phyloP scores from a whole-genome alignment of 2,888 invertebrate species.

The Willowsia nigromaculata region DNA sequence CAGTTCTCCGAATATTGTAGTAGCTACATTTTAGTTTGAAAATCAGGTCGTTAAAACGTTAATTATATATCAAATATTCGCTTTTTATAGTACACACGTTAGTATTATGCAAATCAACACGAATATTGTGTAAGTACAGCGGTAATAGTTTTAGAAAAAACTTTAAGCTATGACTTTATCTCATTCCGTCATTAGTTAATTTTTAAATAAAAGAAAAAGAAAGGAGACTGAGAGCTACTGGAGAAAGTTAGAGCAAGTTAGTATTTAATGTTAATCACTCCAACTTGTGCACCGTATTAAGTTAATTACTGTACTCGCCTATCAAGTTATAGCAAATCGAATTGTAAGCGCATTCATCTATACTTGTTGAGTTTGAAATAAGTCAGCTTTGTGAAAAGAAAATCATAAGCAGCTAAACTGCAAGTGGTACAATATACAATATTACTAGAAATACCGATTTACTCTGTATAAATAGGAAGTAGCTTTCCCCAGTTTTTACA shows the following conservation, averaged over 20 bases:
- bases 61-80: background rate
- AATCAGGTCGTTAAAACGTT: too few relatives aligned
- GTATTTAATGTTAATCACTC: background rate
- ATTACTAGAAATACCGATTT: background rate
- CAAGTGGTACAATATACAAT: constrained; percentile 15
- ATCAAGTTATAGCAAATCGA: background rate
- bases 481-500: background rate
- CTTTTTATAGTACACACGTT: background rate
- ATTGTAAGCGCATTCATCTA: background rate
- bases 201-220: constrained; percentile 5
- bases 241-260: constrained; percentile 21
- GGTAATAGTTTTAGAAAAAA: background rate
- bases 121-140: constrained; percentile 21
- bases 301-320: background rate
- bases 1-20: background rate
- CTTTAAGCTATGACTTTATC: constrained; percentile 43
- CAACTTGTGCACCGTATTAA: background rate
- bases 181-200: constrained; percentile 52
- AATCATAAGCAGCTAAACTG: constrained; percentile 8
- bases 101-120: background rate
- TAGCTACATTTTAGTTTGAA: background rate
- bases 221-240: constrained; percentile 56
- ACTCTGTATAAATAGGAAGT: background rate
- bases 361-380: background rate
- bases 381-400: background rate